phyloP scores from a whole-genome alignment of 2,797 vertebrate genomes.

The Brachyrhaphis roseni region DNA sequence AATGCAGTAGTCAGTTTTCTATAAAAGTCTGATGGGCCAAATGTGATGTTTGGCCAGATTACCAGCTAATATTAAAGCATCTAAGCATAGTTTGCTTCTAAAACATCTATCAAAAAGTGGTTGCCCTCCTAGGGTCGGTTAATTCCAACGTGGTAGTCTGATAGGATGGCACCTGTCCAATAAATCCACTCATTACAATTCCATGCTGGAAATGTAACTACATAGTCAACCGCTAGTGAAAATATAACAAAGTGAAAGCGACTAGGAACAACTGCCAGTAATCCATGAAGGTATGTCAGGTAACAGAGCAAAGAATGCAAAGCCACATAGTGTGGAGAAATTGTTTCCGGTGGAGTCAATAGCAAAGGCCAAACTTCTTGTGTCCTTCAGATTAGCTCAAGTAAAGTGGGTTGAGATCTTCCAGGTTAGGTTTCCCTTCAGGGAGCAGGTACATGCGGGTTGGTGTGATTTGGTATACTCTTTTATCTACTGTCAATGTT shows the following conservation, averaged over 20 bases:
- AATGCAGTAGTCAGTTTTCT: conserved; percentile 30
- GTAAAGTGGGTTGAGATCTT: neutral
- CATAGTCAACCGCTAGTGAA: neutral
- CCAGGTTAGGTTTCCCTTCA: neutral
- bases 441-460: neutral
- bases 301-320: neutral
- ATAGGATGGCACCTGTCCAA: neutral
- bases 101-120: neutral
- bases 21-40: neutral
- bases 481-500: neutral
- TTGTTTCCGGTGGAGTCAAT: neutral
- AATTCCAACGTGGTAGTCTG: neutral
- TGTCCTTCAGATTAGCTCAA: neutral
- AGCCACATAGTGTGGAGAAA: neutral
- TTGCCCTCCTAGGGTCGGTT: neutral
- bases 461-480: neutral
- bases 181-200: neutral
- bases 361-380: neutral
- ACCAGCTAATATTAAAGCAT: neutral
- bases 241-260: neutral
- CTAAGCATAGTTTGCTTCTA: neutral
- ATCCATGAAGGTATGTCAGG: neutral
- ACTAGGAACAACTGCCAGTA: neutral
- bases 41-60: neutral
- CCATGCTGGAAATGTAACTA: neutral